Evolutionary conservation across 2,888 invertebrate species (phyloP).

Genomic region (Glyphotaelius pellucidus): DNA sequence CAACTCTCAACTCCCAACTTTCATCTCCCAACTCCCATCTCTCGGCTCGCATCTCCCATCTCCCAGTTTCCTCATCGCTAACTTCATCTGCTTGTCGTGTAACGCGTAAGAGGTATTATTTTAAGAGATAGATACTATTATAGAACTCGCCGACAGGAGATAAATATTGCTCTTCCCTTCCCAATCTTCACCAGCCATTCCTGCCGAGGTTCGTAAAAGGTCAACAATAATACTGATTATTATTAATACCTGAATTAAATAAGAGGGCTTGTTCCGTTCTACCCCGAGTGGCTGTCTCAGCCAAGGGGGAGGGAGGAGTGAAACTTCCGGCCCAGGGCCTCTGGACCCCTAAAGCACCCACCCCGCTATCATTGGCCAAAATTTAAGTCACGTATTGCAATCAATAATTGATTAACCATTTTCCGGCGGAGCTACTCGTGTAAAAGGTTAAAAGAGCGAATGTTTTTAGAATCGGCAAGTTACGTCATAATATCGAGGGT

Average conservation of each 20-base stretch:
- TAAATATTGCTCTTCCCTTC: not conserved
- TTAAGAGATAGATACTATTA: not conserved
- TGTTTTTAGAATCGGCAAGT: not conserved
- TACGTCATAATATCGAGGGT: not conserved
- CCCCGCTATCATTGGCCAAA: not conserved
- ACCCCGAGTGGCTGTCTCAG: not conserved
- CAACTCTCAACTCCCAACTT: too few species aligned
- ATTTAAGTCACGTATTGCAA: slow-evolving; percentile 2
- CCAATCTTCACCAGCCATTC: not conserved
- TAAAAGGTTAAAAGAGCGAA: not conserved
- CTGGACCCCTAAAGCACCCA: not conserved
- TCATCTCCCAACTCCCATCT: not conserved
- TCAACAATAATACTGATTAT: not conserved
- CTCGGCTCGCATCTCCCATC: not conserved
- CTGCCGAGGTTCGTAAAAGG: not conserved
- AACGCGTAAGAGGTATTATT: not conserved
- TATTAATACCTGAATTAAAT: not conserved
- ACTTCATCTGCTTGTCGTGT: not conserved
- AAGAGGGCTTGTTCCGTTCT: not conserved
- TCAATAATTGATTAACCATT: not conserved
- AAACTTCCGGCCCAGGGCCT: not conserved
- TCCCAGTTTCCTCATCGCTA: not conserved
- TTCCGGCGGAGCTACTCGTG: not conserved
- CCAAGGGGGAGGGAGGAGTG: too few species aligned
- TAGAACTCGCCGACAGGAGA: not conserved